Conservation (phyloP, 2,113 vertebrate species). For the Marmota monax region DNA sequence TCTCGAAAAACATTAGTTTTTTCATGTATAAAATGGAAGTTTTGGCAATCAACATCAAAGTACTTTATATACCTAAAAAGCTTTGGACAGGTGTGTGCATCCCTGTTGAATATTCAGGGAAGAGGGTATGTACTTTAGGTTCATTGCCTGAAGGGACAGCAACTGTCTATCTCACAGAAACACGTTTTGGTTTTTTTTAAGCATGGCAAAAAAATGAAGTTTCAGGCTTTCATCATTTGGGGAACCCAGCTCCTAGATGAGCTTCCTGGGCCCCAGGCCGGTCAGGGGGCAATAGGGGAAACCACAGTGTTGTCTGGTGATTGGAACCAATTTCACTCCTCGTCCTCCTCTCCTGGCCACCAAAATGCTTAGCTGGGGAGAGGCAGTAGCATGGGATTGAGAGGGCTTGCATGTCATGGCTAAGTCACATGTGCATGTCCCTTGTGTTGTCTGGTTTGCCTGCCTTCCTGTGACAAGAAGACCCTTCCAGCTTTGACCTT, state of each 20-base stretch:
- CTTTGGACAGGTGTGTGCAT: background rate
- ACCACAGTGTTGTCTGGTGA: background rate
- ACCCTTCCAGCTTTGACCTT: conserved; percentile 31
- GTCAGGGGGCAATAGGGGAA: background rate
- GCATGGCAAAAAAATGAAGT: conserved; percentile 42
- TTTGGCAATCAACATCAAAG: conserved; percentile 72
- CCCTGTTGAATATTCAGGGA: background rate
- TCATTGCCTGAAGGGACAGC: background rate
- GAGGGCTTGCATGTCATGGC: background rate
- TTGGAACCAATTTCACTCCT: background rate
- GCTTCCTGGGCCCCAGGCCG: background rate
- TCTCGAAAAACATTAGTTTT: background rate
- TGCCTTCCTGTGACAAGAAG: background rate
- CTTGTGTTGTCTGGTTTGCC: background rate
- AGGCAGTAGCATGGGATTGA: background rate
- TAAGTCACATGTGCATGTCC: background rate
- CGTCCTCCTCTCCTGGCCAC: no score
- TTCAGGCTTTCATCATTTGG: conserved; percentile 24
- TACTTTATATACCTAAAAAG: conserved; percentile 40
- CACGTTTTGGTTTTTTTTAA: background rate
- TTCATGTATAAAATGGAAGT: conserved; percentile 35
- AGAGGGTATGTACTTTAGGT: background rate
- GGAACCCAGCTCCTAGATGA: background rate
- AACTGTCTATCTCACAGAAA: background rate
- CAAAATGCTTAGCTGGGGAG: background rate